Base-by-base conservation (phyloP, 2,113 vertebrate species). In the Pterocles burchelli region DNA sequence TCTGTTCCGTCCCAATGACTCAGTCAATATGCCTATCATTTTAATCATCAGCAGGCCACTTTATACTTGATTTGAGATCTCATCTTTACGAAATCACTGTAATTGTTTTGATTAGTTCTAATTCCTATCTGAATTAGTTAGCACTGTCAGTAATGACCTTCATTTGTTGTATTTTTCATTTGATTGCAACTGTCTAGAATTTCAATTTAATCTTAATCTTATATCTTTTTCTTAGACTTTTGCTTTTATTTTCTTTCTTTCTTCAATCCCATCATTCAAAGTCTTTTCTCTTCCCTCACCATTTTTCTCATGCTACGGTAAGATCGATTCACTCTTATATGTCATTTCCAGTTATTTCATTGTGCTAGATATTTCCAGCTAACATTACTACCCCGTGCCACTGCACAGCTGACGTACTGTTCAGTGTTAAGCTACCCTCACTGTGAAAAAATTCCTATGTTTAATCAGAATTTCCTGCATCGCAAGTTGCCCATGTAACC, bases 401-500 rank as follows among this genome's bases (percentile, higher is more conserved):
- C n/a, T 58, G 33, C 22, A 79, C 33, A 70, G 9, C 7, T 90
- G 17, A 55, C 17, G 88, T 28, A 31, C 22, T 22, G 13, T 61
- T 93, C 54, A 55, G 4, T n/a, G 58, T 24, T 90, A 18, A 89
- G 48, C 13, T 65, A 29, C 6, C 8, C 9, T 83, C 43, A 68
- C 4, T 58, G 17, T 68, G 17, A 45, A 85, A 75, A 89, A 61
- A 45, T 9, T 49, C n/a, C 7, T 28, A 2, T 26, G 6, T 54
- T 92, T 77, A 71, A 71, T 13, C 4, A 20, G 61, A 67, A 71
- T 55, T 81, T 59, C 9, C 58, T 52, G 3, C 15, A 55, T 20
- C 0, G 0, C 15, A 71, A 65, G 5, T 57, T 82, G 6, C 45
- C 3, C 13, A 8, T 7, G 6, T 17, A 74, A 18, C 10, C 19